Conservation (phyloP, 2,797 vertebrate genomes). For the Sebastes goodei region DNA sequence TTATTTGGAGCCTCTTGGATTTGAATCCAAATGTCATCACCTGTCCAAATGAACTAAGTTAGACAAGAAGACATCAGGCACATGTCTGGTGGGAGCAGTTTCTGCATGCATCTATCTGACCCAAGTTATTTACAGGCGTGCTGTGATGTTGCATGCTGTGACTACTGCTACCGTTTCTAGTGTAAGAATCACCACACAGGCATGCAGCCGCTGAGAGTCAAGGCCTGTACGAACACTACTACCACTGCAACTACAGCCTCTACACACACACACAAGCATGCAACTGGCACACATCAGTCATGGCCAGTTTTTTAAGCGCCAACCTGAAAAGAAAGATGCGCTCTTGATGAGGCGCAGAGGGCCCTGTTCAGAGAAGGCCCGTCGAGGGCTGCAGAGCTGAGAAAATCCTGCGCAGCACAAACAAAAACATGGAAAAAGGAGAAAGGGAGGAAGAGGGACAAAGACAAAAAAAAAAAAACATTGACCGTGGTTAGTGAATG, state of each 20-base stretch:
- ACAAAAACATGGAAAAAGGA: slow-evolving; percentile 74
- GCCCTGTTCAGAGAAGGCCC: slow-evolving; percentile 99
- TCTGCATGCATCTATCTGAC: slow-evolving; percentile 41
- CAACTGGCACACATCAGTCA: slow-evolving; percentile 51
- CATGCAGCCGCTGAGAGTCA: slow-evolving; percentile 58
- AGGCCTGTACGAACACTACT: slow-evolving; percentile 11
- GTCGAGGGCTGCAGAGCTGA: slow-evolving; percentile 99
- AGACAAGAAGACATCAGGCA: background rate
- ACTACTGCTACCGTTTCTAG: slow-evolving; percentile 23
- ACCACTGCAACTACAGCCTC: slow-evolving; percentile 21
- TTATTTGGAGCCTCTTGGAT: background rate
- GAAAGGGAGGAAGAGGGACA: slow-evolving; percentile 76
- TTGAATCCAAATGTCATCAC: background rate
- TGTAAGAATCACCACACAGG: slow-evolving; percentile 46
- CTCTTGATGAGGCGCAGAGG: slow-evolving; percentile 99
- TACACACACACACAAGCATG: slow-evolving; percentile 55
- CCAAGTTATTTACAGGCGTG: slow-evolving; percentile 50
- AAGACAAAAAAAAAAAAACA: slow-evolving; percentile 47
- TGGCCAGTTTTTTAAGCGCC: slow-evolving; percentile 79
- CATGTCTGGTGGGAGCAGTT: background rate
- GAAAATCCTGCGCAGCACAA: slow-evolving; percentile 96
- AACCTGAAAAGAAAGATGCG: slow-evolving; percentile 99
- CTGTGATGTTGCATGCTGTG: slow-evolving; percentile 31
- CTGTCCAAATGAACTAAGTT: background rate
- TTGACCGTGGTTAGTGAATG: slow-evolving; percentile 72